These are phyloP conservation scores for Drosophila baimaii DNA, from an alignment of 1,140 invertebrate species.

Conservation along the genomic window DNA sequence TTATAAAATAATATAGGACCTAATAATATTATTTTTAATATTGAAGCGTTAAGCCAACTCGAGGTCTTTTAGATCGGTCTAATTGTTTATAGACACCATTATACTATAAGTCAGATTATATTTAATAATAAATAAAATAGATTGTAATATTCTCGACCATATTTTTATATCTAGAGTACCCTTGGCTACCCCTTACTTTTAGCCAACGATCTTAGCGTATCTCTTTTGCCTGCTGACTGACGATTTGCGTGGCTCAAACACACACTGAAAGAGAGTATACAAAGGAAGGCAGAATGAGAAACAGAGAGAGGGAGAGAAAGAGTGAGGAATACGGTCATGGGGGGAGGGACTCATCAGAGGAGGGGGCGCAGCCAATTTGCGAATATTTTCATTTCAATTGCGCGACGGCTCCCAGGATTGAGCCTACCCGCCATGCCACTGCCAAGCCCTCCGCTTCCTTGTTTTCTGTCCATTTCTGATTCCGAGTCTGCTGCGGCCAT, in stretches of 20 bases:
- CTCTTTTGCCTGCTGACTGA: conserved; percentile 41
- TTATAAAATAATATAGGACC: too few species aligned
- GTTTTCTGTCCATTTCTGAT: conserved; percentile 29
- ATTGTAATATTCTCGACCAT: too few species aligned
- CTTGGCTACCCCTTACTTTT: conserved; percentile 12
- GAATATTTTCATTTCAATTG: conserved; percentile 84
- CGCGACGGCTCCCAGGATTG: conserved; percentile 62
- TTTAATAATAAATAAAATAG: too few species aligned
- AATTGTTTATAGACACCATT: too few species aligned
- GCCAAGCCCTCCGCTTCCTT: conserved; percentile 1
- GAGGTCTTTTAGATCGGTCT: too few species aligned
- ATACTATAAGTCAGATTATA: too few species aligned
- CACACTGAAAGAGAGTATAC: conserved; percentile 14
- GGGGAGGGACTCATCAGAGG: conserved; percentile 22
- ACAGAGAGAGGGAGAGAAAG: neutral
- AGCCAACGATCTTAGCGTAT: conserved; percentile 30
- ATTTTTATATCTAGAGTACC: too few species aligned
- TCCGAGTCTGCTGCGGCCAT: conserved; percentile 57
- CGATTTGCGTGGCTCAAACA: conserved; percentile 64
- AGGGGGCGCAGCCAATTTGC: conserved; percentile 80
- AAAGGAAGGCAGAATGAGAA: conserved; percentile 26
- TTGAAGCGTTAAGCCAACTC: too few species aligned
- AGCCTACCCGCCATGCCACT: conserved; percentile 29
- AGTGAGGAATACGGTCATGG: neutral
- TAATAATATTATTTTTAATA: neutral